Evolutionary conservation across 2,113 vertebrate genomes (phyloP).

Genomic region (Anoura caudifer): DNA sequence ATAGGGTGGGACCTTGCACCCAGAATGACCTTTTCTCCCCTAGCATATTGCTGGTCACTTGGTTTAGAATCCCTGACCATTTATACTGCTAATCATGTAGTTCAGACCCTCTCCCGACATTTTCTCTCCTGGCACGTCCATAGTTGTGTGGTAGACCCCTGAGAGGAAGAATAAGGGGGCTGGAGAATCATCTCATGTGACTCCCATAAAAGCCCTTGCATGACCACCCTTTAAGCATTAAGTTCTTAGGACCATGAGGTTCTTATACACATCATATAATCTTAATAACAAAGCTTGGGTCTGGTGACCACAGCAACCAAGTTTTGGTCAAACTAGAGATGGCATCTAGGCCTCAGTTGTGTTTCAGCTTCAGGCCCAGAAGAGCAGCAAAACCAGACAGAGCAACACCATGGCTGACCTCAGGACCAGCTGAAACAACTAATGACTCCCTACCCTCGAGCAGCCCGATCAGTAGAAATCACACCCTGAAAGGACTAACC

Average conservation of each 20-base stretch:
- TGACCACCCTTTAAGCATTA: background rate
- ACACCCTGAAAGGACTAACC: background rate
- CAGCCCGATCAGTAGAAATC: background rate
- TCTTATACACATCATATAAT: background rate
- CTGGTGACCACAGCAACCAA: background rate
- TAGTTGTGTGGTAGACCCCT: background rate
- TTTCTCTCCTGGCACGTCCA: background rate
- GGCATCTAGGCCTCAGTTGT: background rate
- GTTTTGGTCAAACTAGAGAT: background rate
- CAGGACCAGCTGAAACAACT: background rate
- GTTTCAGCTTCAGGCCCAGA: background rate
- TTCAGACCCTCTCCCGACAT: background rate
- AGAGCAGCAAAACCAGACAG: background rate
- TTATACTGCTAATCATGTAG: background rate
- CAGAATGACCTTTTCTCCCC: background rate
- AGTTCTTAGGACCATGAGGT: background rate
- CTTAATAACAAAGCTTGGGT: background rate
- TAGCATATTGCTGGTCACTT: background rate
- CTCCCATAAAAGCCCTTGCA: background rate
- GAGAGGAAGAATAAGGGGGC: background rate
- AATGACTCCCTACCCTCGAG: background rate
- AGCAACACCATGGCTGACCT: background rate
- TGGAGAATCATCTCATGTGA: background rate
- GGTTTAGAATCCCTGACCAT: too few species aligned
- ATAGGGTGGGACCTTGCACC: background rate